phyloP scores from a whole-genome alignment of 2,888 invertebrate species.

The Callimorpha dominula region DNA sequence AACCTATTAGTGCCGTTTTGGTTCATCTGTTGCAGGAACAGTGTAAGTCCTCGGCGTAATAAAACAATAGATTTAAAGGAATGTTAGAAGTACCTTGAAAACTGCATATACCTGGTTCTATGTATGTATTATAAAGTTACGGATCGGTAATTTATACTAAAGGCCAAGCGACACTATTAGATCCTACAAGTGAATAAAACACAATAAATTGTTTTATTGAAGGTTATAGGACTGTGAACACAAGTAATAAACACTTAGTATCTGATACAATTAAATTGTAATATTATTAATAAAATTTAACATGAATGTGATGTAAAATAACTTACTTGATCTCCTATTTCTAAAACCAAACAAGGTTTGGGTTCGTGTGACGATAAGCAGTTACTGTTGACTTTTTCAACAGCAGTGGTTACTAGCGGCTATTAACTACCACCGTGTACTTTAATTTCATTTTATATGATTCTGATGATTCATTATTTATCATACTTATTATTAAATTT shows the following conservation, averaged over 20 bases:
- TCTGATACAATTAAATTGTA: too few relatives aligned
- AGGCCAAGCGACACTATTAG: slow-evolving; percentile 5
- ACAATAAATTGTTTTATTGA: slow-evolving; percentile 11
- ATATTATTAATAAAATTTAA: too few relatives aligned
- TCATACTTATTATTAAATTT: too few relatives aligned
- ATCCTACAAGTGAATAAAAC: slow-evolving; percentile 11
- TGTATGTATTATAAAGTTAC: background rate
- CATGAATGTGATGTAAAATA: too few relatives aligned
- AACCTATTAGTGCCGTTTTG: slow-evolving; percentile 47
- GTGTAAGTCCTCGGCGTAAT: slow-evolving; percentile 26
- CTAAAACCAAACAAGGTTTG: background rate
- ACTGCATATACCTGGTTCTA: background rate
- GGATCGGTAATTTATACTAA: slow-evolving; percentile 4
- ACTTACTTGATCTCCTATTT: background rate
- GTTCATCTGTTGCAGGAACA: slow-evolving; percentile 30
- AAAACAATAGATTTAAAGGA: slow-evolving; percentile 25
- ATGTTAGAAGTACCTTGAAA: background rate
- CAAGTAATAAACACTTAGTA: background rate
- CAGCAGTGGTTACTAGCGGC: too few relatives aligned
- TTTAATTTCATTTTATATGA: too few relatives aligned
- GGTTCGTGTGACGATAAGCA: background rate
- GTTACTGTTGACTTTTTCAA: too few relatives aligned
- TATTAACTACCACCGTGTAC: too few relatives aligned
- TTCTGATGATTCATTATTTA: too few relatives aligned
- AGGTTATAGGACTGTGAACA: slow-evolving; percentile 3